Conservation (phyloP, 2,888 invertebrate species). For the Sialis lutaria region DNA sequence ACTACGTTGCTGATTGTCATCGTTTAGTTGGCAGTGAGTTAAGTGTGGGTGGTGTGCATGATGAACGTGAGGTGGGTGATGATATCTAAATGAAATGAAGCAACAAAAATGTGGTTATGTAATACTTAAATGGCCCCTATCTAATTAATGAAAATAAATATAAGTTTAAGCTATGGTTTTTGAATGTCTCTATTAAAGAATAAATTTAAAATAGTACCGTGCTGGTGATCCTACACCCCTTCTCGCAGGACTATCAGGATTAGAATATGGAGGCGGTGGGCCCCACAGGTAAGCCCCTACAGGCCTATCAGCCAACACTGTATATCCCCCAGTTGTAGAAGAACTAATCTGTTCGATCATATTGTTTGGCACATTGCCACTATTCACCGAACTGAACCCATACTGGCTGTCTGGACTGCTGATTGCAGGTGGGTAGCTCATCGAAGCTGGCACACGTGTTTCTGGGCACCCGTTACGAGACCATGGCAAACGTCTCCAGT, state of each 20-base stretch:
- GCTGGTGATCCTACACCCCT: conserved; percentile 26
- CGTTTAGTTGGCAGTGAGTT: conserved; percentile 25
- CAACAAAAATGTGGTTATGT: too few species aligned
- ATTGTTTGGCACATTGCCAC: conserved; percentile 11
- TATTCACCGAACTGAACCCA: conserved; percentile 40
- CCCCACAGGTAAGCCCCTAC: conserved; percentile 56
- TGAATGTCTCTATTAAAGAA: background rate
- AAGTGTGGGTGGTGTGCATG: conserved; percentile 25
- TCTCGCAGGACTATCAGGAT: conserved; percentile 53
- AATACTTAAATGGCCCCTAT: too few species aligned
- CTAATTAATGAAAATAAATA: too few species aligned
- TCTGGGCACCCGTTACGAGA: conserved; percentile 26
- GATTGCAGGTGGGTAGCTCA: conserved; percentile 41
- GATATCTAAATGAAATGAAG: conserved; percentile 13
- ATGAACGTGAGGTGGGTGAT: conserved; percentile 23
- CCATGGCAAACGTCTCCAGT: conserved; percentile 59
- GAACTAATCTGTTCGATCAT: conserved; percentile 19
- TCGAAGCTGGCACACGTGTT: conserved; percentile 22
- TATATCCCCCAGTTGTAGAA: conserved; percentile 33
- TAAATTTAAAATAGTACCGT: conserved; percentile 13
- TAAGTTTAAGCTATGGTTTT: too few species aligned
- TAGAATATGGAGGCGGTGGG: conserved; percentile 77
- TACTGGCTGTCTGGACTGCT: conserved; percentile 70
- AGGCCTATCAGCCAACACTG: conserved; percentile 36
- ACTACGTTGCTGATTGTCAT: conserved; percentile 19